These are phyloP conservation scores for Dione juno DNA, from an alignment of 2,888 invertebrate genomes.

Conservation along the genomic window DNA sequence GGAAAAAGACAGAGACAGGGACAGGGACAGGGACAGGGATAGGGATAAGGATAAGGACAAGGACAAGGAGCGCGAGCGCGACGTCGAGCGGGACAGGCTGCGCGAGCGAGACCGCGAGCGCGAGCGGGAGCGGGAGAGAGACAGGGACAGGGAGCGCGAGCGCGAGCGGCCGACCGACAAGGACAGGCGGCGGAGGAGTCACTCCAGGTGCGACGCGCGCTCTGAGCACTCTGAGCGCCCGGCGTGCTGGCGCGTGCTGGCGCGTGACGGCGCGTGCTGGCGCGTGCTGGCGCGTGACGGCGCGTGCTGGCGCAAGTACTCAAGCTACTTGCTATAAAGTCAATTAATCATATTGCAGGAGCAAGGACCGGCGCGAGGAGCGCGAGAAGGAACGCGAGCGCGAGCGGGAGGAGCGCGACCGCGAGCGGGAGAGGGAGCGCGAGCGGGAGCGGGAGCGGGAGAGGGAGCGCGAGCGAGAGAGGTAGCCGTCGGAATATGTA, in stretches of 20 bases:
- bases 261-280: too few species aligned
- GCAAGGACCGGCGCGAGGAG: slow-evolving; percentile 47
- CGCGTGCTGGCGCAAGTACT: too few species aligned
- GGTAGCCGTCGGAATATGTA: slow-evolving; percentile 50
- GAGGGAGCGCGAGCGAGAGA: slow-evolving; percentile 62
- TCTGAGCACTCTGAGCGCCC: too few species aligned
- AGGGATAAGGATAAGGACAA: slow-evolving; percentile 48
- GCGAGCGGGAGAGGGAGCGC: slow-evolving; percentile 53
- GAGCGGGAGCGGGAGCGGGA: slow-evolving; percentile 60
- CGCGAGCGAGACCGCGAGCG: slow-evolving; percentile 63
- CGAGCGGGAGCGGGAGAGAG: slow-evolving; percentile 62
- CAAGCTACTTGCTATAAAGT: too few species aligned
- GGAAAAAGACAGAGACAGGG: slow-evolving; percentile 67
- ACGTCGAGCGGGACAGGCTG: slow-evolving; percentile 62
- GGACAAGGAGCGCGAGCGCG: slow-evolving; percentile 61
- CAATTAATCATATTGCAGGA: slow-evolving; percentile 19
- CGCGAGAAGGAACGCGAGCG: slow-evolving; percentile 59
- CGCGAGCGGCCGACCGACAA: slow-evolving; percentile 58
- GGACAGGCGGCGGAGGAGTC: slow-evolving; percentile 63
- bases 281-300: too few species aligned
- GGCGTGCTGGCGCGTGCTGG: too few species aligned
- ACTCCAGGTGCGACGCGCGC: slow-evolving; percentile 3
- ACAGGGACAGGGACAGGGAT: slow-evolving; percentile 67
- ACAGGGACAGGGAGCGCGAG: slow-evolving; percentile 67
- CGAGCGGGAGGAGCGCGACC: slow-evolving; percentile 77